Evolutionary conservation across 2,113 vertebrate species (phyloP).

Genomic region (Reinhardtius hippoglossoides): DNA sequence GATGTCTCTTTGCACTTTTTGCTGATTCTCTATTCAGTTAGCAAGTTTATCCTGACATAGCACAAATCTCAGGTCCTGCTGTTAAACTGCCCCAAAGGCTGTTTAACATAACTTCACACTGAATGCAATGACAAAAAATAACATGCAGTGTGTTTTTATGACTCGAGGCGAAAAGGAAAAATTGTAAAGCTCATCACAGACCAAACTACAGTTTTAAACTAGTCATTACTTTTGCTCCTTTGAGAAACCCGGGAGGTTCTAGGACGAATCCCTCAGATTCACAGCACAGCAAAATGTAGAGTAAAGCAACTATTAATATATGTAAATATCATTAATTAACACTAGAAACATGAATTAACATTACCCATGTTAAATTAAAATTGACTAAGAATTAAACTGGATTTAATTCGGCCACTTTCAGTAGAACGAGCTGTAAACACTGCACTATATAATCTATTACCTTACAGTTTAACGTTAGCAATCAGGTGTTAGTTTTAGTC

Average conservation of each 20-base stretch:
- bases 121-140: background rate
- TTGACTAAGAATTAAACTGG: background rate
- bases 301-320: conserved; percentile 3
- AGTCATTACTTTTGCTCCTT: conserved; percentile 6
- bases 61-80: no score
- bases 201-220: conserved; percentile 1
- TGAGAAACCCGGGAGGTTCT: background rate
- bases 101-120: conserved; percentile 16
- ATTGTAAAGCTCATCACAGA: background rate
- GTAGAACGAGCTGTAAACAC: background rate
- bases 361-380: background rate
- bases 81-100: conserved; percentile 6
- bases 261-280: background rate
- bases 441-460: no score
- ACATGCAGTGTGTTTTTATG: conserved; percentile 13
- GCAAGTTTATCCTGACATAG: background rate
- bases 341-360: background rate
- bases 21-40: background rate
- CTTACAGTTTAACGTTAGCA: no score
- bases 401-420: background rate
- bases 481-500: background rate
- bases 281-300: background rate
- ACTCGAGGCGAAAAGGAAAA: background rate
- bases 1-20: background rate
- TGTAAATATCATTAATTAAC: background rate